Base-by-base conservation (phyloP, 2,888 invertebrate species). In the Acrocyrtus sp. region DNA sequence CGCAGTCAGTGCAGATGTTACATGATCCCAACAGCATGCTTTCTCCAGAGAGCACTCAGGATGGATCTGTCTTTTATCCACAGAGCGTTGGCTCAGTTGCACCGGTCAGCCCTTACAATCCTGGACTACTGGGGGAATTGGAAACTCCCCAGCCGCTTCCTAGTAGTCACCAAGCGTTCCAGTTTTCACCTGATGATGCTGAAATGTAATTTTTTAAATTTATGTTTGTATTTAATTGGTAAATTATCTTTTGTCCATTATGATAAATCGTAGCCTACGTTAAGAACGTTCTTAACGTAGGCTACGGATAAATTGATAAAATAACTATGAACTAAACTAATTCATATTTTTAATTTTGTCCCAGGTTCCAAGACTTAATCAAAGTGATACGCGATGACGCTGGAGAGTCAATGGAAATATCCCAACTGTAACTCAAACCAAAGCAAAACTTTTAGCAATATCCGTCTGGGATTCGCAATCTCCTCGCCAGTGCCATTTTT, bases 291-390 rank as follows among this genome's bases (percentile, higher is more conserved):
- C n/a, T n/a, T n/a, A n/a, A n/a, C n/a, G n/a, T n/a, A n/a, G n/a
- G n/a, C n/a, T n/a, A n/a, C n/a, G n/a, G n/a, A n/a, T n/a, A n/a
- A n/a, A n/a, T n/a, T n/a, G n/a, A n/a, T n/a, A n/a, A n/a, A n/a
- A n/a, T n/a, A n/a, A n/a, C n/a, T n/a, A n/a, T n/a, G n/a, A n/a
- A n/a, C n/a, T n/a, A n/a, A n/a, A 54, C 10, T 8, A 19, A 17
- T 54, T 34, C 27, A 29, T 19, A 17, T 4, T 53, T 3, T 34
- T 56, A 22, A 43, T 48, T 48, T 1, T 27, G n/a, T 57, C 15
- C 0, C 19, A 57, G 57, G 10, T 66, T 66, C n/a, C 45, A 50
- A 1, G 66, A 66, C n/a, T 27, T 66, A 34, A 66, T 66, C 19
- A 48, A 1, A 19, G 50, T 66, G 22, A 56, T 47, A 12, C 21